Evolutionary conservation across 2,113 vertebrate genomes (phyloP).

Genomic region (Platycercus adscitus): DNA sequence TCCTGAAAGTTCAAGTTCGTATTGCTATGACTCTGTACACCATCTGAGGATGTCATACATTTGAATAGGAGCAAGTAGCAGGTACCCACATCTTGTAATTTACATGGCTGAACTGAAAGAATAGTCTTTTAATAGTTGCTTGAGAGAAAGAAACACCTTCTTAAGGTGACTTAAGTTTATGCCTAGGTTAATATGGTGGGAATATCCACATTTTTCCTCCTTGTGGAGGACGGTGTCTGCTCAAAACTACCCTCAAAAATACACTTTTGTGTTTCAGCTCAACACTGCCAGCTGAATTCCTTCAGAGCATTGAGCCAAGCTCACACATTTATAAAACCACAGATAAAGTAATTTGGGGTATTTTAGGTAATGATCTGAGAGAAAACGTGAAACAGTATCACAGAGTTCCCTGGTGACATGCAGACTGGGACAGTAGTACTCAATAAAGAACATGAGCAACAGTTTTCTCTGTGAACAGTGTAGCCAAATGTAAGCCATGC

Average conservation of each 20-base stretch:
- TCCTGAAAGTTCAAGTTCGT: not conserved
- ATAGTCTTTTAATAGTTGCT: not conserved
- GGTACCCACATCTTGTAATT: not conserved
- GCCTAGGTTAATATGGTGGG: not conserved
- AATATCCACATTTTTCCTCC: not conserved
- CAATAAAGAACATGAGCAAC: not conserved
- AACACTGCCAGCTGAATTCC: not conserved
- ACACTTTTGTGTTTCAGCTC: not conserved
- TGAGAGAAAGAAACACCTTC: not conserved
- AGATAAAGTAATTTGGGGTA: not conserved
- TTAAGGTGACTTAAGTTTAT: not conserved
- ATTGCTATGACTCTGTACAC: not conserved
- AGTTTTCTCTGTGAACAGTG: not conserved
- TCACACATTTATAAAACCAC: not conserved
- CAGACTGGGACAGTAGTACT: not conserved
- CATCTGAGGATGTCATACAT: not conserved
- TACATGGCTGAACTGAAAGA: not conserved
- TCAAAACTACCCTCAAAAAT: not conserved
- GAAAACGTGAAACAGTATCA: not conserved
- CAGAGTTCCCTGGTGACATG: not conserved
- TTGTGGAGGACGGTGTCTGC: not conserved
- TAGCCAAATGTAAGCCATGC: not conserved
- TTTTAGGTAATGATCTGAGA: not conserved
- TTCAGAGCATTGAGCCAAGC: not conserved
- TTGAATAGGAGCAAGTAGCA: not conserved